phyloP scores from a whole-genome alignment of 2,888 invertebrate genomes.

The Melinopterus prodromus region DNA sequence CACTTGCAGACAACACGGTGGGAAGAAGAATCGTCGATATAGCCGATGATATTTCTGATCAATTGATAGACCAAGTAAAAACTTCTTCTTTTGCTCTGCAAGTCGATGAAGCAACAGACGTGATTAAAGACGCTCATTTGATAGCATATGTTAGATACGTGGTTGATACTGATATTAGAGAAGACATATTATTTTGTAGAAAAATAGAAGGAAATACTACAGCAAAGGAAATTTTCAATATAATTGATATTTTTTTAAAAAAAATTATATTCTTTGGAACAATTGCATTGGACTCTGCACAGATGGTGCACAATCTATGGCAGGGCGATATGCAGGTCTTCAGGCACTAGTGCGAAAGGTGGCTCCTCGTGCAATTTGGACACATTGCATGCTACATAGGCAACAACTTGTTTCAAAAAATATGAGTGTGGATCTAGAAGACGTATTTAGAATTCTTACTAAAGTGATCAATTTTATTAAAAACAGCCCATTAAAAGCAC shows the following conservation, averaged over 20 bases:
- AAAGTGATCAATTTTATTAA: no score
- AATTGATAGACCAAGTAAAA: slow-evolving; percentile 36
- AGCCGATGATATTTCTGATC: slow-evolving; percentile 39
- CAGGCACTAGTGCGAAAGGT: slow-evolving; percentile 25
- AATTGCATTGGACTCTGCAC: slow-evolving; percentile 33
- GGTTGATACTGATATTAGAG: slow-evolving; percentile 24
- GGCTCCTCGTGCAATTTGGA: no score
- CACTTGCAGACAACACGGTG: slow-evolving; percentile 42
- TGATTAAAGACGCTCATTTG: slow-evolving; percentile 38
- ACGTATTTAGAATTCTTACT: no score
- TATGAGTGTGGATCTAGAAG: no score
- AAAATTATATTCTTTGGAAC: slow-evolving; percentile 25
- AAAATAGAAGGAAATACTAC: slow-evolving; percentile 35
- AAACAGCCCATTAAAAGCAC: no score
- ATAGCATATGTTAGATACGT: slow-evolving; percentile 26
- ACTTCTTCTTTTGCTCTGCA: slow-evolving; percentile 34
- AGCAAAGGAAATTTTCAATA: slow-evolving; percentile 21
- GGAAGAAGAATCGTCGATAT: slow-evolving; percentile 39
- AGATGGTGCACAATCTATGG: slow-evolving; percentile 33
- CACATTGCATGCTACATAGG: no score
- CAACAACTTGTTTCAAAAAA: no score
- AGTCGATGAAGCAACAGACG: slow-evolving; percentile 39
- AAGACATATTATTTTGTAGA: slow-evolving; percentile 41
- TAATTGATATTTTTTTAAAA: slow-evolving; percentile 23
- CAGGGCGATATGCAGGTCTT: slow-evolving; percentile 28